Evolutionary conservation across 2,113 vertebrate species (phyloP), one percentile per base, ranked within the genome.

Genomic region (Hemibagrus wyckioides): DNA sequence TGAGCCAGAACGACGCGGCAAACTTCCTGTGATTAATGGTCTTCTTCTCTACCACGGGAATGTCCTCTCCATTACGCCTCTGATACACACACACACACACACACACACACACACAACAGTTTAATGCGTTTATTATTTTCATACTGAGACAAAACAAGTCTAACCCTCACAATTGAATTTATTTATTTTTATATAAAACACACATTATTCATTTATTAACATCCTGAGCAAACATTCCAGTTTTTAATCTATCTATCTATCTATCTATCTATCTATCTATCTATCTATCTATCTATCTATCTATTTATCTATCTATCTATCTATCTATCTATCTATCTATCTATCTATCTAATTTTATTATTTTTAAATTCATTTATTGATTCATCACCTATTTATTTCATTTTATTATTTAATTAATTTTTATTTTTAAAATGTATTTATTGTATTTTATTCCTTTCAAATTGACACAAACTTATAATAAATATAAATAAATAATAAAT

Each of bases 1-100:
- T 97, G 89, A 99, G 96, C 87, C 96, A 96, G 92, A 99, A 99
- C 17, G 98, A 96, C 84, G 98, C 98, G 13, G 98, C 97, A 90
- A 99, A 99, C 88, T 98, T 96, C 94, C 98, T 95, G 92, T 99
- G 98, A 95, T 99, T 99, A 92, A 99, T 99, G 93, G 97, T 99
- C 92, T 99, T 99, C 67, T 97, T 99, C 93, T 96, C 96, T 81
- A 97, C 96, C 87, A 99, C 98, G 0, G 98, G 98, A 86, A 99
- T 99, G 90, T 99, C 98, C 93, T 99, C 97, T 77, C 98, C 98
- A 57, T 99, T 99, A 86, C 97, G 95, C 91, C 95, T 96, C 98
- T 99, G 92, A 67, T 92, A 79, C 19, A 39, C 41, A 56, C 48
- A 88, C 19, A 59, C 67, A 79, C 52, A 77, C 13, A 39, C 44